Evolutionary conservation across 2,113 vertebrate species (phyloP), one percentile per base, ranked within the genome.

Genomic region (Myiopsitta monachus): DNA sequence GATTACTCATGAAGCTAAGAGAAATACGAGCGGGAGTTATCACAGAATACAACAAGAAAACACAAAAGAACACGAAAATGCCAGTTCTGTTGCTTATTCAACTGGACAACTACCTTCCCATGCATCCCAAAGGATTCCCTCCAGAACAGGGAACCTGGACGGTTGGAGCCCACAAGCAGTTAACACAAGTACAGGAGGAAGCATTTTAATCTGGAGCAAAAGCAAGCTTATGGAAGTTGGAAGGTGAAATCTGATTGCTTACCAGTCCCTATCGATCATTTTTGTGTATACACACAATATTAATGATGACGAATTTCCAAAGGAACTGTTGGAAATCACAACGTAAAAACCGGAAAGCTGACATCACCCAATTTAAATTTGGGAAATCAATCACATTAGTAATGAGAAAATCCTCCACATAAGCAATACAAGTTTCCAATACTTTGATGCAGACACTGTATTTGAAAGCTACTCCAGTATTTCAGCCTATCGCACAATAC

Each of bases 61-160:
- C 11, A 4, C 18, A 69, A 59, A 64, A 64, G 36, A 16, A 47
- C 0, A 4, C 10, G 33, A 54, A 15, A 61, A 12, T 4, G 33
- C 15, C 22, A 18, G 27, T 67, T 55, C 41, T 41, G 44, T 46
- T 49, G 26, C 41, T 57, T 31, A 62, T 23, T 22, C 15, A 41
- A 14, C 36, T 1, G 4, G 8, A 30, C 2, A 1, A 23, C 23
- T n/a, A 39, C 15, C 24, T 57, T 36, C 3, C 36, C 5, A 1
- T 11, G 19, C 27, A 44, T 43, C 74, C 43, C 28, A 51, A 64
- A 46, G 11, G 51, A 54, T 15, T 21, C 39, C 19, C 15, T 72
- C 36, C 31, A 43, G 15, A 47, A 38, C 17, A 17, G 24, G 11
- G 6, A 18, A 76, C 10, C 21, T 24, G 30, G 39, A 15, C 11